Evolutionary conservation across 2,113 vertebrate species (phyloP).

Genomic region (Otolemur garnettii): DNA sequence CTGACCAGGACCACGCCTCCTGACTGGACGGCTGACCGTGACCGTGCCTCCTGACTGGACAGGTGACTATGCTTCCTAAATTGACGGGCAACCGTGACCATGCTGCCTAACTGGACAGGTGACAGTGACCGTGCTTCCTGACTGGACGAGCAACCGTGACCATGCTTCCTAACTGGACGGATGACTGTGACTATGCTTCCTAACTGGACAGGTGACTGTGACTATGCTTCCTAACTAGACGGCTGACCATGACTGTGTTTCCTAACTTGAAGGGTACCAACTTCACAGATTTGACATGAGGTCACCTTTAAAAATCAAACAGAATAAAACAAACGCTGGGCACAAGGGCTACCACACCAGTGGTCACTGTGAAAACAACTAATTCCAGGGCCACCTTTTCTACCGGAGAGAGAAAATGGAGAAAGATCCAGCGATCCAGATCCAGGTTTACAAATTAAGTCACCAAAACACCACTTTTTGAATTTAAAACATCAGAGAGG

Average conservation of each 20-base stretch:
- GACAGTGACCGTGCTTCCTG: too few relatives aligned
- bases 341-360: not conserved
- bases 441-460: not conserved
- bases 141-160: too few relatives aligned
- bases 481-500: not conserved
- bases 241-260: not conserved
- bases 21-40: too few relatives aligned
- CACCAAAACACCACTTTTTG: not conserved
- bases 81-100: too few relatives aligned
- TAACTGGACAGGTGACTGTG: too few relatives aligned
- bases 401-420: not conserved
- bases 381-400: not conserved
- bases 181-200: not conserved
- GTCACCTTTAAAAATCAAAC: not conserved
- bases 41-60: too few relatives aligned
- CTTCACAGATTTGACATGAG: not conserved
- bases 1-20: too few relatives aligned
- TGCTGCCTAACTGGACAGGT: too few relatives aligned
- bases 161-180: too few relatives aligned
- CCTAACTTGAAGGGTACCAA: accelerated
- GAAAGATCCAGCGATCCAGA: not conserved
- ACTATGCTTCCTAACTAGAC: too few relatives aligned
- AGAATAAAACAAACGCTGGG: accelerated
- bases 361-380: accelerated
- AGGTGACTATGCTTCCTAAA: too few relatives aligned